Conservation (phyloP, 2,888 invertebrate species). For the Calameuta pallipes region DNA sequence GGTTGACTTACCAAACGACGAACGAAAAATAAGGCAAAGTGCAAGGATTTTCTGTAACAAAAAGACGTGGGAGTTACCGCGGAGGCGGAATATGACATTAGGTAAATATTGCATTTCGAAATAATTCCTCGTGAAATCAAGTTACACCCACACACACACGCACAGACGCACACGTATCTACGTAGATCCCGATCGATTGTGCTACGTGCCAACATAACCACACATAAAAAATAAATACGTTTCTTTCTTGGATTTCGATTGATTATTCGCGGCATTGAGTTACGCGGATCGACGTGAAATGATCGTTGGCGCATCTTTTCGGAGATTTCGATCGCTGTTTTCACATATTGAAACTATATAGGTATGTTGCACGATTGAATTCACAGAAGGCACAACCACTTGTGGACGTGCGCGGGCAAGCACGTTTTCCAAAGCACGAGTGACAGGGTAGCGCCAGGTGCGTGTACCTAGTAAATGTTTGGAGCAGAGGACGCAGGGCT, state of each 20-base stretch:
- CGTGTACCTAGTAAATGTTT: not conserved
- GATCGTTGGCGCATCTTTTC: not conserved
- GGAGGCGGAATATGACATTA: not conserved
- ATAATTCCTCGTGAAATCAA: not conserved
- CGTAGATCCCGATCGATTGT: not conserved
- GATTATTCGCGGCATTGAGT: not conserved
- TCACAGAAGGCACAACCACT: conserved; percentile 49
- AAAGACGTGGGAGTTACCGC: not conserved
- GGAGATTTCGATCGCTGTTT: not conserved
- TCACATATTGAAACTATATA: not conserved
- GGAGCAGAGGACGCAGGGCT: not conserved
- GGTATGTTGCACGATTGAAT: not conserved
- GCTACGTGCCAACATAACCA: not conserved
- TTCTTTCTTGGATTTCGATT: not conserved
- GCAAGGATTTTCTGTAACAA: conserved; percentile 7
- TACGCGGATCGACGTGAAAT: not conserved
- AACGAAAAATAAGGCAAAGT: conserved; percentile 8
- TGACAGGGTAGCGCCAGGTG: not conserved
- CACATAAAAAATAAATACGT: not conserved
- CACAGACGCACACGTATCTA: not conserved
- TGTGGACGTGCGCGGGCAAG: conserved; percentile 45
- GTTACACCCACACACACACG: not conserved
- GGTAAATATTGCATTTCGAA: not conserved
- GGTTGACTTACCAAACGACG: conserved; percentile 6
- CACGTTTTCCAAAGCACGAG: not conserved